A percentile compares a stretch with the other conserved stretches of the same genome.
Evolutionary conservation across 2,797 vertebrate genomes (phyloP).

Genomic region (Pangasius djambal): DNA sequence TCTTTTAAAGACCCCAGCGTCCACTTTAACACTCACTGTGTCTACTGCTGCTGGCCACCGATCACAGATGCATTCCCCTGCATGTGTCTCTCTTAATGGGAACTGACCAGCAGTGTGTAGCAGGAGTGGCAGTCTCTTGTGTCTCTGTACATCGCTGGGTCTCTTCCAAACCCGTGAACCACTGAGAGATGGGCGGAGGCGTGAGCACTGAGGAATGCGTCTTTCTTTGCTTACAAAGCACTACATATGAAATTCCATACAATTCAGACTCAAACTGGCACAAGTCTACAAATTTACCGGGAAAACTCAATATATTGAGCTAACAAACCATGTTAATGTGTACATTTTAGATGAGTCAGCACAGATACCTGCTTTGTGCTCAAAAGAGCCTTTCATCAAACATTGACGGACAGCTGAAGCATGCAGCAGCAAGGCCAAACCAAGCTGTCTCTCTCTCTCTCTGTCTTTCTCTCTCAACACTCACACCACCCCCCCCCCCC

Average conservation of each 20-base stretch:
- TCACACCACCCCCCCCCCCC: too few species aligned
- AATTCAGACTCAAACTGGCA: conserved; percentile 13
- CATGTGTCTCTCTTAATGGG: conserved; percentile 68
- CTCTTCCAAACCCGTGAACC: conserved; percentile 37
- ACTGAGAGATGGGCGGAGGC: conserved; percentile 10
- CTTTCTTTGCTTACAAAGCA: conserved; percentile 26
- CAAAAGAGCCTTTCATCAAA: conserved; percentile 56
- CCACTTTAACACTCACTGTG: conserved; percentile 55
- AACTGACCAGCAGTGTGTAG: conserved; percentile 70
- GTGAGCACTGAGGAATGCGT: background rate
- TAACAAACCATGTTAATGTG: conserved; percentile 41
- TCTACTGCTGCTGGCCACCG: conserved; percentile 50
- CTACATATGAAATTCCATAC: conserved; percentile 28
- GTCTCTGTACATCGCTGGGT: conserved; percentile 36
- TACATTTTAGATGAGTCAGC: conserved; percentile 50
- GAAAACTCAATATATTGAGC: conserved; percentile 40
- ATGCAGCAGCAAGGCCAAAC: conserved; percentile 45
- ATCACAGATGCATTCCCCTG: conserved; percentile 59
- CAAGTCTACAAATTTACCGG: conserved; percentile 35
- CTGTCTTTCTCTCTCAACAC: background rate
- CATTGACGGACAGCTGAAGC: conserved; percentile 56
- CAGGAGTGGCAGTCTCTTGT: conserved; percentile 50
- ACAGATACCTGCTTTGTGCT: conserved; percentile 47
- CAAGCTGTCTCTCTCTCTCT: conserved; percentile 22
- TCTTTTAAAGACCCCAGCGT: conserved; percentile 55